Evolutionary conservation across 2,113 vertebrate species (phyloP), one percentile per base, ranked within the genome.

Genomic region (Tautogolabrus adspersus): DNA sequence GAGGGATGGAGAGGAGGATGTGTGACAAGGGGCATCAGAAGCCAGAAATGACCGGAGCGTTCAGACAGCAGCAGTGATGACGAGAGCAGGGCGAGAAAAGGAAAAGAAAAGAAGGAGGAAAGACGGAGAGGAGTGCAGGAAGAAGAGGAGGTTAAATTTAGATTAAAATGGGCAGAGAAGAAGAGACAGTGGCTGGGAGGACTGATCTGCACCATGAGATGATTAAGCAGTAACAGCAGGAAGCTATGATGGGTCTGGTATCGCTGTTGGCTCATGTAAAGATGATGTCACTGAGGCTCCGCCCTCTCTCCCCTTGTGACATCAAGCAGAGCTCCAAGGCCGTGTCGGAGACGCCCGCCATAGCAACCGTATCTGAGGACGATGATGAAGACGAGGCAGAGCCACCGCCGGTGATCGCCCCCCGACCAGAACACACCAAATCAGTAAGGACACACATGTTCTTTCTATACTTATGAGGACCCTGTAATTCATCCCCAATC

Each of bases 381-480:
- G 95, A 96, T 69, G 97, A 98, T 0, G 97, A 93, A 61, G 96
- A 98, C 0, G 97, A 99, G 72, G 95, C 95, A 1, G 91, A 95
- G 22, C 96, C 97, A 5, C 97, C 98, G 0, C 98, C 98, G 0
- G 94, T 96, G 82, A 96, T 99, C 63, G 97, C 97, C 38, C 98
- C 98, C 0, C 94, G 97, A 15, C 98, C 98, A 1, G 96, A 98
- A 21, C 97, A 99, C 93, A 99, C 98, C 38, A 99, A 98, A 95
- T 99, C 98, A 23, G 98, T 98, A 89, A 96, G 98, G 49, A 61
- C 15, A 10, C 37, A 49, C 52, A 73, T 51, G 49, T 55, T n/a
- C 18, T 54, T 72, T 52, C 15, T 47, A 9, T n/a, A 44, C 26
- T 8, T 19, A 16, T 13, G 11, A 42, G 8, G 9, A 42, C 40